Evolutionary conservation across 2,888 invertebrate genomes (phyloP), one percentile per base, ranked within the genome.

Genomic region (Campopleginae sp.): DNA sequence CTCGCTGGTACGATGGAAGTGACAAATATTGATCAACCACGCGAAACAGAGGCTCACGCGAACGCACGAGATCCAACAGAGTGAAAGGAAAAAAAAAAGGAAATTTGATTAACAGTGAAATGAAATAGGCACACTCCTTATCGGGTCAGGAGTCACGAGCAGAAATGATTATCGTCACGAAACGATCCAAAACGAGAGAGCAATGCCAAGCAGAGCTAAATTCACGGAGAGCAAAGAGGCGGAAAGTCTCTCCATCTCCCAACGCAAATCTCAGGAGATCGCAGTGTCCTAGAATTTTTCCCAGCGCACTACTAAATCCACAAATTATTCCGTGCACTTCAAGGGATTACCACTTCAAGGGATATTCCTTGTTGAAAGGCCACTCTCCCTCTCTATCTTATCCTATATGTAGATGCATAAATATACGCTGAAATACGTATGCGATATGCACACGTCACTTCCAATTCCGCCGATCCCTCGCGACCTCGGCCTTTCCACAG

Each of bases 241-340:
- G 27, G 44, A 76, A 84, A 72, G 76, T 54, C 61, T 68, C 46
- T 51, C 70, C 44, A 70, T 78, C 72, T 65, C 23, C 54, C 54
- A 27, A 46, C 14, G 65, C 63, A 70, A 8, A 44, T 33, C 46
- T 63, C 74, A 19, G 33, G 44, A 27, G 46, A 75, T 72, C 80
- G 54, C n/a, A n/a, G 19, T 80, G 63, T 71, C 71, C 79, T 63
- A 33, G 44, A 19, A 31, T 68, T 46, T 63, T 61, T 63, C 33
- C 27, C 76, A 14, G 46, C 27, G 46, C 27, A 48, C 44, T 23
- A 71, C 54, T 76, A 46, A 83, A 74, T 77, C 80, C 77, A 38
- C 54, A 77, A 72, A 66, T 61, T 75, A 83, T 84, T 82, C 79
- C 78, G 81, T 76, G 79, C 82, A 42, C 77, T n/a, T n/a, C n/a